phyloP scores from a whole-genome alignment of 2,888 invertebrate genomes.

The Coenonympha arcania region DNA sequence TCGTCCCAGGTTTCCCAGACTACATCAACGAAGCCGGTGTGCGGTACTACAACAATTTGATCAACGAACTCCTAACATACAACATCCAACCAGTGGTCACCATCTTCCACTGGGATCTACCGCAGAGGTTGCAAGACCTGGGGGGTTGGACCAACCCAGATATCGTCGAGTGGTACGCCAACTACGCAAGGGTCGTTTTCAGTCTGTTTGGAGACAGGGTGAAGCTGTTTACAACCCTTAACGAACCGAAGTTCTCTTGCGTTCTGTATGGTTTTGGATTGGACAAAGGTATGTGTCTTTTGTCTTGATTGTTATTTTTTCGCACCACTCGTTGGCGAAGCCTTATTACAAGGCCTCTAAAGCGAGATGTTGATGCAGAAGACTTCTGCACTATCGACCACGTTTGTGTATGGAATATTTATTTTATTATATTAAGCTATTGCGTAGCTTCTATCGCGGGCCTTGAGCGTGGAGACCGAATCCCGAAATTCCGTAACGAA shows the following conservation, averaged over 20 bases:
- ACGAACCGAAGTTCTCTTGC: constrained; percentile 62
- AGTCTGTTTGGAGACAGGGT: constrained; percentile 52
- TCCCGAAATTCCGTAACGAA: too few relatives aligned
- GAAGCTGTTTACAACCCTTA: constrained; percentile 67
- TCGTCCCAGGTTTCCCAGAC: constrained; percentile 62
- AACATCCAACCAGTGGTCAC: constrained; percentile 73
- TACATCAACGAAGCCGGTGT: constrained; percentile 70
- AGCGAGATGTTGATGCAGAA: too few relatives aligned
- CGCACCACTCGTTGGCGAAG: too few relatives aligned
- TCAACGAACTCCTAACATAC: constrained; percentile 67
- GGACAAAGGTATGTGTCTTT: constrained; percentile 35
- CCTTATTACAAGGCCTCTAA: too few relatives aligned
- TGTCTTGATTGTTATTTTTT: too few relatives aligned
- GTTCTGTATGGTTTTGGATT: constrained; percentile 36
- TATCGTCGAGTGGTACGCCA: constrained; percentile 64
- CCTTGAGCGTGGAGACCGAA: too few relatives aligned
- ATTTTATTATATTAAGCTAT: too few relatives aligned
- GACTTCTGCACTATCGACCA: too few relatives aligned
- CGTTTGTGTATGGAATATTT: too few relatives aligned
- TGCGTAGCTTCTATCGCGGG: too few relatives aligned
- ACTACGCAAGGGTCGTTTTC: constrained; percentile 63
- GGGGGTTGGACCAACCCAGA: constrained; percentile 72
- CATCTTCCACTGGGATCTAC: constrained; percentile 74
- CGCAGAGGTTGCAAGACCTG: constrained; percentile 56
- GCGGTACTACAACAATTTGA: constrained; percentile 74